Base-by-base conservation (phyloP, 2,888 invertebrate genomes). In the Thelaira solivaga region DNA sequence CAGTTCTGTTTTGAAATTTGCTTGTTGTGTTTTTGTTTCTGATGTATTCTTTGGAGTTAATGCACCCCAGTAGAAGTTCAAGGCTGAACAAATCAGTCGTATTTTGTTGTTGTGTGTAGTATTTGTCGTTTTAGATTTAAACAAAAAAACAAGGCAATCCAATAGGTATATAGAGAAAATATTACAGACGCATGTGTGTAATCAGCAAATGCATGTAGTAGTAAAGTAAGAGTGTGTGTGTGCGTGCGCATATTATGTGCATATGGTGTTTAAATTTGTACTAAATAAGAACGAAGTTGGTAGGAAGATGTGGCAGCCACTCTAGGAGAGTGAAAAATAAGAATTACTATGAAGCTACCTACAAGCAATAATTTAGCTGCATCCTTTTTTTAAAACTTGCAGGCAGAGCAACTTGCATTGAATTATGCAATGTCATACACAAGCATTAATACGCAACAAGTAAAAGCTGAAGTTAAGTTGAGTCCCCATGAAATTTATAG, bases 61-160 rank as follows among this genome's bases (percentile, higher is more conserved):
- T 88, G 87, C 87, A 88, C 87, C 86, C 87, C 83, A 83, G 82
- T 84, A 87, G 87, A 88, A 88, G 87, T 88, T 88, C 87, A 88
- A 88, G 87, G 87, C 87, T 88, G 86, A 85, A 84, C 86, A 86
- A 86, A 86, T 86, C 86, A 85, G 86, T 86, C 85, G 86, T 71
- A 49, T 43, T 62, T 65, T 72, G 59, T 45, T 67, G 53, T 51
- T 45, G 53, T n/a, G n/a, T n/a, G n/a, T 62, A 43, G 36, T 72
- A 45, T 75, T 45, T 74, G 45, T 53, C 61, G 67, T 62, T 75
- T 41, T 43, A 59, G 57, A 43, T 59, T 67, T 67, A 59, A 73
- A 65, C 59, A 45, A 72, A 72, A n/a, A n/a, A 72, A 72, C 24
- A 71, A 64, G 4, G 10, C 36, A 47, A 34, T 18, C 61, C 22